phyloP scores from a whole-genome alignment of 2,888 invertebrate species.

The Congeria kusceri region DNA sequence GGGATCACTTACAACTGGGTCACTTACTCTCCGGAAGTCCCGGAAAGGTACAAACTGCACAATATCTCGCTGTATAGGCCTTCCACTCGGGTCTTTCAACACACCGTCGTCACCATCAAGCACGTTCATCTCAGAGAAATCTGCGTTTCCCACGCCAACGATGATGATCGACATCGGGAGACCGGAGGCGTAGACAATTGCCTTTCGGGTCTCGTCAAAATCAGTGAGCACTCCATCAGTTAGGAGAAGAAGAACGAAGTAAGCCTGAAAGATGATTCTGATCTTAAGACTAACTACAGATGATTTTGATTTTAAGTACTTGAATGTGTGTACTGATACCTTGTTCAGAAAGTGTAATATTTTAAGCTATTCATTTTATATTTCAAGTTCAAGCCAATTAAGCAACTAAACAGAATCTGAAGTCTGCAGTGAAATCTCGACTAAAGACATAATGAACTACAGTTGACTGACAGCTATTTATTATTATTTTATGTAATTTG shows the following conservation, averaged over 20 bases:
- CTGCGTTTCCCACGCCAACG: slow-evolving; percentile 84
- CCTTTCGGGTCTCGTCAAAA: slow-evolving; percentile 80
- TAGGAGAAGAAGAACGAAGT: slow-evolving; percentile 83
- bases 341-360: no score
- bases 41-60: slow-evolving; percentile 85
- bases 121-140: slow-evolving; percentile 83
- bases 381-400: no score
- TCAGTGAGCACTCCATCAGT: slow-evolving; percentile 84
- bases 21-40: slow-evolving; percentile 81
- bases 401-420: no score
- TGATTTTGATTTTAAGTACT: no score
- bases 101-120: slow-evolving; percentile 84
- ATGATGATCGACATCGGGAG: slow-evolving; percentile 85
- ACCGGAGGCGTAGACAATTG: slow-evolving; percentile 82
- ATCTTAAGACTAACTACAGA: no score
- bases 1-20: slow-evolving; percentile 42
- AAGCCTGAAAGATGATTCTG: slow-evolving; percentile 83
- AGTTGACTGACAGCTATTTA: no score
- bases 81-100: slow-evolving; percentile 79
- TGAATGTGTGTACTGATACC: no score
- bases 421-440: no score
- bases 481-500: no score
- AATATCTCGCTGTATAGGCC: slow-evolving; percentile 81
- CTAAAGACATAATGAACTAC: no score
- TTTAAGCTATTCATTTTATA: no score